A percentile compares a stretch with the other conserved stretches of the same genome.
Conservation (phyloP, 2,888 invertebrate species). For the Zaprionus bogoriensis region DNA sequence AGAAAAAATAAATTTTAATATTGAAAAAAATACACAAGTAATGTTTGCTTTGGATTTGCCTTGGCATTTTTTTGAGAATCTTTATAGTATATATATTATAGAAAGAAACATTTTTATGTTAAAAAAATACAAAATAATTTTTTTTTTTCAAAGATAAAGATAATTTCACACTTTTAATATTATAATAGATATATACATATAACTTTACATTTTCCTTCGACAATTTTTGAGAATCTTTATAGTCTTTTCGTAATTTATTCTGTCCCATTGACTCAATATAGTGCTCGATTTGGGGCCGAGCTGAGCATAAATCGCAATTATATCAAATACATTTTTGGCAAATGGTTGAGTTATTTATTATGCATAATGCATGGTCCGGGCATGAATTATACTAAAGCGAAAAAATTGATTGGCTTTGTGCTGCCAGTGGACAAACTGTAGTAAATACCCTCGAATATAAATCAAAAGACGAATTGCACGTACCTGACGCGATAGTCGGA, state of each 20-base stretch:
- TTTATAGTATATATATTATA: too few species aligned
- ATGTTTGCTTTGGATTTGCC: too few species aligned
- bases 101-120: too few species aligned
- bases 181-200: too few species aligned
- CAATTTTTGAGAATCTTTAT: too few species aligned
- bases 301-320: constrained; percentile 5
- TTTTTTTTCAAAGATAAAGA: too few species aligned
- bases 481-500: constrained; percentile 60
- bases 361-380: constrained; percentile 4
- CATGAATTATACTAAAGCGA: constrained; percentile 16
- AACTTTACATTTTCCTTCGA: too few species aligned
- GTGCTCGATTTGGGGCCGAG: not conserved
- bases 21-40: too few species aligned
- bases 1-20: too few species aligned
- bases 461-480: constrained; percentile 70
- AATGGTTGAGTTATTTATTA: constrained; percentile 31
- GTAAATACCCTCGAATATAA: constrained; percentile 43
- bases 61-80: too few species aligned
- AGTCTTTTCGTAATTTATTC: not conserved
- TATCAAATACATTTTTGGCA: constrained; percentile 10
- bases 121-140: too few species aligned
- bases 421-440: constrained; percentile 33
- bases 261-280: not conserved
- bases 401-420: constrained; percentile 41
- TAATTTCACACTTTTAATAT: too few species aligned